Evolutionary conservation across 2,797 vertebrate genomes (phyloP).

Genomic region (Malurus splendens): DNA sequence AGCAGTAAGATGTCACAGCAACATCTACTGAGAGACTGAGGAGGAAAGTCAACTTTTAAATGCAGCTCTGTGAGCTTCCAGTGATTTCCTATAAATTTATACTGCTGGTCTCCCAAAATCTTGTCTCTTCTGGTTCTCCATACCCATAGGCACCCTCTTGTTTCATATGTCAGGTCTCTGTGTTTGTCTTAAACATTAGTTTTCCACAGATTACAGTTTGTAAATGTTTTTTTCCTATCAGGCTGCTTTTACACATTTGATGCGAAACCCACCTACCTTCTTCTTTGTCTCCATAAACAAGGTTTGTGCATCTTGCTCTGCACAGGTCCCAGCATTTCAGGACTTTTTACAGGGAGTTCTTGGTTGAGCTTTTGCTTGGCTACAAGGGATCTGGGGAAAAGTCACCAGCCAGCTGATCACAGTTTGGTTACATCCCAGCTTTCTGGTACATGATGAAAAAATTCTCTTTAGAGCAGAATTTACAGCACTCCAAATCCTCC

Average conservation of each 20-base stretch:
- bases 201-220: neutral
- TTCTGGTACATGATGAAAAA: neutral
- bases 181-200: neutral
- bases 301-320: neutral
- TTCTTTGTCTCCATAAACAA: neutral
- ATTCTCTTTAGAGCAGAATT: neutral
- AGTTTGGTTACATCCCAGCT: neutral
- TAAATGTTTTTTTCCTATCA: fast-evolving
- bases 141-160: neutral
- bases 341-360: neutral
- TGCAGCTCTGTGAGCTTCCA: neutral
- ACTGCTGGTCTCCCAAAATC: neutral
- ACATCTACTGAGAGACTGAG: neutral
- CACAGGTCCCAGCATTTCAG: neutral
- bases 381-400: neutral
- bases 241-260: neutral
- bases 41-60: neutral
- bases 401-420: neutral
- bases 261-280: neutral
- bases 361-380: neutral
- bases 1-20: neutral
- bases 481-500: neutral
- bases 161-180: neutral
- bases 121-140: neutral
- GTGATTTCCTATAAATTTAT: neutral